Percentiles rank a stretch among this genome's conserved stretches.
Conservation (phyloP, 1,140 invertebrate species). For the Cataglyphis hispanica region DNA sequence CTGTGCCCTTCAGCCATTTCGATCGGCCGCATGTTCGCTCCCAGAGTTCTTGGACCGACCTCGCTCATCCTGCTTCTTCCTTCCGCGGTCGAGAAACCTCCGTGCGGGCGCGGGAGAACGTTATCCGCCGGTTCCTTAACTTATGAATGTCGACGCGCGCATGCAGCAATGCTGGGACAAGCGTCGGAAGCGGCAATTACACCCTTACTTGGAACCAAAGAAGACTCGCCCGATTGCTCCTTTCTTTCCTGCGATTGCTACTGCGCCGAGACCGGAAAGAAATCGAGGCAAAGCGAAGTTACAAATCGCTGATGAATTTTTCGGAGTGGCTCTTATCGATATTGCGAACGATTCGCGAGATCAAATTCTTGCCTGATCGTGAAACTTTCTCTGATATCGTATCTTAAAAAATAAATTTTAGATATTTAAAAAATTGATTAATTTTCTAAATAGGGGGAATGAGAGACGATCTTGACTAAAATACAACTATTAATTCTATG, state of each 20-base stretch:
- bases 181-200: slow-evolving; percentile 72
- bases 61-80: slow-evolving; percentile 41
- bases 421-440: neutral
- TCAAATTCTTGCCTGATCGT: neutral
- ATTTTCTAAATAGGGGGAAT: neutral
- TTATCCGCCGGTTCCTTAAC: slow-evolving; percentile 81
- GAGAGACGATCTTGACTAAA: neutral
- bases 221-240: slow-evolving; percentile 28
- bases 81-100: slow-evolving; percentile 50
- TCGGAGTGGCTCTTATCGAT: neutral
- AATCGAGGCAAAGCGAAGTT: slow-evolving; percentile 2
- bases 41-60: slow-evolving; percentile 54
- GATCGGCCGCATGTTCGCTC: slow-evolving; percentile 40
- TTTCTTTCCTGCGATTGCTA: slow-evolving; percentile 26
- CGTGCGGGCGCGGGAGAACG: slow-evolving; percentile 55
- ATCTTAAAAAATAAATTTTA: neutral
- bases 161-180: slow-evolving; percentile 80
- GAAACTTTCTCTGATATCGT: too few relatives aligned
- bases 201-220: slow-evolving; percentile 75
- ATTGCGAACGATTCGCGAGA: neutral
- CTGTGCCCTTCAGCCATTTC: neutral
- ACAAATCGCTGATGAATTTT: slow-evolving; percentile 22
- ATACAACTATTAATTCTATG: neutral
- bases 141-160: slow-evolving; percentile 80
- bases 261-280: slow-evolving; percentile 36